A percentile compares a stretch with the other conserved stretches of the same genome.
phyloP scores from a whole-genome alignment of 2,888 invertebrate species.

The Netelia inedita region DNA sequence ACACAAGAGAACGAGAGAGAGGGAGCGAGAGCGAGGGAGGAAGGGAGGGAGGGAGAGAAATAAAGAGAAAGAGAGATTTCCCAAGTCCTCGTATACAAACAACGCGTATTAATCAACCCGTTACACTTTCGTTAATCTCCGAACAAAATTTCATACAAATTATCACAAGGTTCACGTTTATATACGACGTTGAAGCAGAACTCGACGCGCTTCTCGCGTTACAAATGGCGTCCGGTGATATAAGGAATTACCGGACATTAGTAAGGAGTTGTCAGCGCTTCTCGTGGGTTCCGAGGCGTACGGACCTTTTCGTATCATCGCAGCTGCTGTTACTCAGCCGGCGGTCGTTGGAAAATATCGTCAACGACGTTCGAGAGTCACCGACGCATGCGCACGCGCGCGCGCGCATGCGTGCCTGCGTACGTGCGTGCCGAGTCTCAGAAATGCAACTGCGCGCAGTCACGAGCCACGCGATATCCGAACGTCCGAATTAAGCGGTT shows the following conservation, averaged over 20 bases:
- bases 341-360: slow-evolving; percentile 44
- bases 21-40: too few relatives aligned
- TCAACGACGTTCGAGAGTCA: slow-evolving; percentile 41
- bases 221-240: slow-evolving; percentile 77
- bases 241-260: slow-evolving; percentile 80
- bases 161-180: slow-evolving; percentile 72
- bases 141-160: slow-evolving; percentile 80
- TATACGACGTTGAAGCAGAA: neutral
- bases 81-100: slow-evolving; percentile 46
- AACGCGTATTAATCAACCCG: slow-evolving; percentile 77
- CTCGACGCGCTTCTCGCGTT: slow-evolving; percentile 71
- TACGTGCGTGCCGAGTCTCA: slow-evolving; percentile 60
- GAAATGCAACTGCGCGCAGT: slow-evolving; percentile 62
- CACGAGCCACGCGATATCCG: slow-evolving; percentile 40
- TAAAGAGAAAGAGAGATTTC: neutral
- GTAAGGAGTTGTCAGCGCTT: slow-evolving; percentile 79
- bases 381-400: slow-evolving; percentile 59
- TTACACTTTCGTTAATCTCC: slow-evolving; percentile 78
- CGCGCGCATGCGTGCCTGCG: slow-evolving; percentile 62
- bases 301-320: slow-evolving; percentile 41
- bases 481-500: slow-evolving; percentile 77
- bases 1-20: neutral
- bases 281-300: slow-evolving; percentile 13
- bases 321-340: slow-evolving; percentile 61
- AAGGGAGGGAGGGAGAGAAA: too few relatives aligned